Percentiles rank a stretch among this genome's conserved stretches.
phyloP scores from a whole-genome alignment of 2,113 vertebrate genomes.

The Hydrolagus affinis region DNA sequence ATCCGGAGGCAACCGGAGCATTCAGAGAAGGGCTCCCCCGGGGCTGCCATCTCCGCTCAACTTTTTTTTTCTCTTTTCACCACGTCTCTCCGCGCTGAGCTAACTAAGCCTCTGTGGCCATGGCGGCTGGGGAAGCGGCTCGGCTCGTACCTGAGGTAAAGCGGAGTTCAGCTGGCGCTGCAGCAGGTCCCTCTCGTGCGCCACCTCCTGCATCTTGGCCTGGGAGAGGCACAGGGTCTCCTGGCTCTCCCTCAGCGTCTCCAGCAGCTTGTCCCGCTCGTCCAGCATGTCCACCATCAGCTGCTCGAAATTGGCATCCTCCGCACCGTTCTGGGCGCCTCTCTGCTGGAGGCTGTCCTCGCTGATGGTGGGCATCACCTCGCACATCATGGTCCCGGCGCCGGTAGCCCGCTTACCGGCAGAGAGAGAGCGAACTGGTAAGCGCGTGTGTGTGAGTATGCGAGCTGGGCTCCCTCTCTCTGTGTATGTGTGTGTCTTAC shows the following conservation, averaged over 20 bases:
- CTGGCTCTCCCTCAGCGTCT: slow-evolving; percentile 85
- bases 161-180: slow-evolving; percentile 89
- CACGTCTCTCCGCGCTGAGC: too few species aligned
- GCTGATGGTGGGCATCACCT: slow-evolving; percentile 96
- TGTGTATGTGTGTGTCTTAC: background rate
- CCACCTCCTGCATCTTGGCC: slow-evolving; percentile 79
- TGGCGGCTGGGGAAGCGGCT: background rate
- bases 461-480: too few species aligned
- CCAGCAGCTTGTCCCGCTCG: slow-evolving; percentile 90
- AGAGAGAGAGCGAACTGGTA: slow-evolving; percentile 35
- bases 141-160: slow-evolving; percentile 78
- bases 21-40: too few species aligned
- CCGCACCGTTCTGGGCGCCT: slow-evolving; percentile 65
- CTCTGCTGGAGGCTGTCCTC: slow-evolving; percentile 78
- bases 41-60: too few species aligned
- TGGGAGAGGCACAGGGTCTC: slow-evolving; percentile 80
- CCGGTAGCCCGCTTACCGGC: slow-evolving; percentile 37
- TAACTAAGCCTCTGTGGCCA: too few species aligned
- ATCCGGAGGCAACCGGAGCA: too few species aligned
- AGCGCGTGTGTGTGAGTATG: too few species aligned
- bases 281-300: slow-evolving; percentile 98
- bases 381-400: slow-evolving; percentile 74
- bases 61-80: too few species aligned
- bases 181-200: slow-evolving; percentile 87
- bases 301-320: slow-evolving; percentile 93